Evolutionary conservation across 2,797 vertebrate species (phyloP).

Genomic region (Aselliscus stoliczkanus): DNA sequence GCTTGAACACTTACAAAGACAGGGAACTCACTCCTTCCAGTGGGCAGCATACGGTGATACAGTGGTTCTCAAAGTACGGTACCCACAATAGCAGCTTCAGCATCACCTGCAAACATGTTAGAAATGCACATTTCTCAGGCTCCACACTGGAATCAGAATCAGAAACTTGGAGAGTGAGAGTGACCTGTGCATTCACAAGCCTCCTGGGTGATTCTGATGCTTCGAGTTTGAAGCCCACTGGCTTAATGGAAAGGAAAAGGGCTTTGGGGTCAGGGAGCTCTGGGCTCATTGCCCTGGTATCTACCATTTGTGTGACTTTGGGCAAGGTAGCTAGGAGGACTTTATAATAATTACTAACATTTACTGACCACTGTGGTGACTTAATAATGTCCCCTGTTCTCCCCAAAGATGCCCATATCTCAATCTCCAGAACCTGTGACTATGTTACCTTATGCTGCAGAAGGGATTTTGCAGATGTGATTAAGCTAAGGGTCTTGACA

Average conservation of each 20-base stretch:
- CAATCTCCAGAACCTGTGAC: background rate
- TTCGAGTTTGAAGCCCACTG: background rate
- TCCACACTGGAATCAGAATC: background rate
- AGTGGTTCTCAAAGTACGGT: background rate
- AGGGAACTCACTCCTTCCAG: background rate
- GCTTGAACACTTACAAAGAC: background rate
- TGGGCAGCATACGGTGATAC: accelerated
- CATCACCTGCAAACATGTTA: background rate
- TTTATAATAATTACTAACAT: background rate
- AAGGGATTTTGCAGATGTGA: background rate
- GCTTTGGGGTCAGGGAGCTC: background rate
- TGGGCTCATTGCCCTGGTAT: background rate
- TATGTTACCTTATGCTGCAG: background rate
- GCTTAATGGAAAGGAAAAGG: background rate
- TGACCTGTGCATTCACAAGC: background rate
- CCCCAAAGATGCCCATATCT: background rate
- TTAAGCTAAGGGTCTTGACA: background rate
- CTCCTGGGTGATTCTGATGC: background rate
- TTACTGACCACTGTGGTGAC: background rate
- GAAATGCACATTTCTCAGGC: background rate
- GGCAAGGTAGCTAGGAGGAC: background rate
- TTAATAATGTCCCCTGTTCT: background rate
- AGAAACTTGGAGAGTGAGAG: background rate
- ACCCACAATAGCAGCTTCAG: background rate
- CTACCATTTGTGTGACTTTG: background rate